A percentile compares a stretch with the other conserved stretches of the same genome.
These are phyloP conservation scores for Dioctria rufipes DNA, from an alignment of 2,888 invertebrate genomes.

Conservation along the genomic window DNA sequence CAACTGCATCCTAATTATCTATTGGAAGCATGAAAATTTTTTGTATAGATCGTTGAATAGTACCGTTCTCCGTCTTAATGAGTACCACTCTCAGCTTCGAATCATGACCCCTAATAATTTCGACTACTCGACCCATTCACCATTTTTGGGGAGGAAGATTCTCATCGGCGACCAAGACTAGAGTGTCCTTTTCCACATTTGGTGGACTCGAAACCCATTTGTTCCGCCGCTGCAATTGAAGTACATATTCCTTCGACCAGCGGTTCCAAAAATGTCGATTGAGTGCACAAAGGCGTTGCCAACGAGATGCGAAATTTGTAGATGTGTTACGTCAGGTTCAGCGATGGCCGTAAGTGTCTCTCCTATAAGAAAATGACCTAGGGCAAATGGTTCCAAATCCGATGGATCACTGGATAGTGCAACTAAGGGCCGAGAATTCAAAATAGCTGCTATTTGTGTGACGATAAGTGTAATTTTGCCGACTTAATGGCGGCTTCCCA, in stretches of 20 bases:
- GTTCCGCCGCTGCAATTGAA: background rate
- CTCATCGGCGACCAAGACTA: too few relatives aligned
- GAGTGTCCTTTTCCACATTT: background rate
- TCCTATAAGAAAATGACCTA: slow-evolving; percentile 25
- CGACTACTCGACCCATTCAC: background rate
- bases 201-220: background rate
- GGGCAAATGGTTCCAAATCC: background rate
- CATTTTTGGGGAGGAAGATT: too few relatives aligned
- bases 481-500: background rate
- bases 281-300: slow-evolving; percentile 7
- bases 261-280: slow-evolving; percentile 25
- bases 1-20: too few relatives aligned
- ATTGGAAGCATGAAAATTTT: too few relatives aligned
- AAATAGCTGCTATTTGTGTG: slow-evolving; percentile 59
- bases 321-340: background rate
- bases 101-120: background rate
- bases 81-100: background rate
- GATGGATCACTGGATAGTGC: slow-evolving; percentile 52
- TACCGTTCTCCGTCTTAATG: background rate
- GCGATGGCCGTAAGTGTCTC: background rate
- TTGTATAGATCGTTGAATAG: background rate
- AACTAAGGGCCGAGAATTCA: slow-evolving; percentile 62
- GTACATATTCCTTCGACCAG: slow-evolving; percentile 7
- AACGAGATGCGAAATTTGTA: background rate
- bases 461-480: background rate